Percentiles rank a stretch among this genome's conserved stretches.
Conservation (phyloP, 92 coral and sea anemone species). For the Porites cylindrica region DNA sequence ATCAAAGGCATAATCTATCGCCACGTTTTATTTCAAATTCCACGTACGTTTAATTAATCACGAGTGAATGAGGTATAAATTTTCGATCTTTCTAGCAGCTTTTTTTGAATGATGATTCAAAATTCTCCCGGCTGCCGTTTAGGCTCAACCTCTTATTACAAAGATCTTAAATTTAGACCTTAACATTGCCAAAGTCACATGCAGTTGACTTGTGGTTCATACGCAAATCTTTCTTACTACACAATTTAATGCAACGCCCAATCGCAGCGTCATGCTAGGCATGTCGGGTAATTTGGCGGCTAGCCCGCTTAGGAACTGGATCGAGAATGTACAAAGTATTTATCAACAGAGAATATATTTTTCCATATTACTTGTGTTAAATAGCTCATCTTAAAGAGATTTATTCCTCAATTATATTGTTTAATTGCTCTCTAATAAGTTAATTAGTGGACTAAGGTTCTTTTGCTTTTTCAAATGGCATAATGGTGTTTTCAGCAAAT, state of each 20-base stretch:
- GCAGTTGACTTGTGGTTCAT: neutral
- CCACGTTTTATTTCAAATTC: no score
- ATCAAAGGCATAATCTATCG: neutral
- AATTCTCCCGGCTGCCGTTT: neutral
- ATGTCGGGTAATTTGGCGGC: conserved; percentile 69
- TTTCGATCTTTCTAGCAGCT: neutral
- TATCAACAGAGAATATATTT: conserved; percentile 86
- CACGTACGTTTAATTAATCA: no score
- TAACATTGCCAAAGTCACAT: neutral
- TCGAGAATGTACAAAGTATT: conserved; percentile 58
- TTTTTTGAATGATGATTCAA: neutral
- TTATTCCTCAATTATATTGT: neutral
- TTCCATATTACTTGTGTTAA: conserved; percentile 80
- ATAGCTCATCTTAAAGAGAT: conserved; percentile 32
- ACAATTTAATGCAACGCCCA: conserved; percentile 10
- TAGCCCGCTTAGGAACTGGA: conserved; percentile 63
- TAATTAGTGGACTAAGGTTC: neutral
- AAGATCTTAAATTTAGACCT: neutral
- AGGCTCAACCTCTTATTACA: neutral
- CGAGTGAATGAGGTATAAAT: conserved; percentile 11
- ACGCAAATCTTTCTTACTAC: conserved; percentile 21
- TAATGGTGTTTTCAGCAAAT: neutral
- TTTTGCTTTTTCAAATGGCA: conserved; percentile 1
- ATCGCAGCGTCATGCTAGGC: conserved; percentile 54
- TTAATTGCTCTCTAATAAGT: neutral